Conservation (phyloP, 2,113 vertebrate species). For the Hymenochirus boettgeri region DNA sequence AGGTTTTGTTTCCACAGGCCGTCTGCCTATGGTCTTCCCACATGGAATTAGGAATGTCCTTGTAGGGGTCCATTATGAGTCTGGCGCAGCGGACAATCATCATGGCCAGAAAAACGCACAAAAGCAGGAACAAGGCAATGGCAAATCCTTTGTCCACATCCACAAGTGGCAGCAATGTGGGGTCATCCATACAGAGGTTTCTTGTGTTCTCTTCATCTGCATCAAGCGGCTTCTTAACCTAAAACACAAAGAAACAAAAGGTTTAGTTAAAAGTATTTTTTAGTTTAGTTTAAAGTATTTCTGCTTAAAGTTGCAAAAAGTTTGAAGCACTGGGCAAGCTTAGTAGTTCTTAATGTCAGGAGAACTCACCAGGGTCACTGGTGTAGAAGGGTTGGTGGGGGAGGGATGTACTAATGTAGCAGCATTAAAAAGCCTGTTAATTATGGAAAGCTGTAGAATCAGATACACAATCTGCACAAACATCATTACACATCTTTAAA, state of each 20-base stretch:
- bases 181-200: conserved; percentile 73
- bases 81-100: conserved; percentile 95
- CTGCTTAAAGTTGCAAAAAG: too few species aligned
- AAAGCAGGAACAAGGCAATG: conserved; percentile 80
- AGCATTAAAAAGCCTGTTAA: too few species aligned
- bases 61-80: conserved; percentile 96
- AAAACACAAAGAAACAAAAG: background rate
- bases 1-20: background rate
- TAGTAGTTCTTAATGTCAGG: too few species aligned
- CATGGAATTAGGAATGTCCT: conserved; percentile 89
- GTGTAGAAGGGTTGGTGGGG: too few species aligned
- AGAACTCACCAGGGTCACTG: too few species aligned
- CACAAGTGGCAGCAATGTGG: conserved; percentile 76
- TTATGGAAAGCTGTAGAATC: too few species aligned
- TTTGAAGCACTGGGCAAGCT: too few species aligned
- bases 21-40: conserved; percentile 78
- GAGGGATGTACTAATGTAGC: too few species aligned
- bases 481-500: too few species aligned
- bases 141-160: conserved; percentile 94
- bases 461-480: too few species aligned
- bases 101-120: conserved; percentile 86
- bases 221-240: conserved; percentile 12
- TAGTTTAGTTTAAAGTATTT: too few species aligned
- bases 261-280: too few species aligned
- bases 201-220: conserved; percentile 20